Evolutionary conservation across 2,797 vertebrate species (phyloP).

Genomic region (Spinus olivaceus): DNA sequence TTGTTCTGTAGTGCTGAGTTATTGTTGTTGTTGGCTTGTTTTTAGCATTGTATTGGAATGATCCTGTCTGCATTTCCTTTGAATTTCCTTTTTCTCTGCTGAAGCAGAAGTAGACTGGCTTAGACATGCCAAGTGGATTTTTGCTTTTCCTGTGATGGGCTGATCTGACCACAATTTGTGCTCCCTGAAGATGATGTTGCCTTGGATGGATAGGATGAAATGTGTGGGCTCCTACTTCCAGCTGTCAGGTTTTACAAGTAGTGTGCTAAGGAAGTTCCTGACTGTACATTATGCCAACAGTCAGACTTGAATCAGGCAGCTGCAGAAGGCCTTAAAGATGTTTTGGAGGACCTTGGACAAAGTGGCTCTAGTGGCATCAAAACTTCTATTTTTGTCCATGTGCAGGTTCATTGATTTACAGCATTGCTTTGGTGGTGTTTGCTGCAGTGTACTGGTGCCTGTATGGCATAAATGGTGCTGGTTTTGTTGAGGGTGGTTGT

Average conservation of each 20-base stretch:
- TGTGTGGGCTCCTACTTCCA: background rate
- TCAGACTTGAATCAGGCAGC: background rate
- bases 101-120: background rate
- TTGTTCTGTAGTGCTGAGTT: background rate
- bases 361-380: background rate
- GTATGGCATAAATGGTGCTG: background rate
- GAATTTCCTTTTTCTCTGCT: background rate
- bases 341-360: background rate
- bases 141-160: background rate
- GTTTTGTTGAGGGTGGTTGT: background rate
- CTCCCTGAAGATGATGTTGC: background rate
- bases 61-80: background rate
- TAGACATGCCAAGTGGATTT: background rate
- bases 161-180: background rate
- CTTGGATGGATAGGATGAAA: background rate
- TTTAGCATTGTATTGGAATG: background rate
- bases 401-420: background rate
- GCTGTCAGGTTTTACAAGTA: background rate
- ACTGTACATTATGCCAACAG: background rate
- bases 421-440: background rate
- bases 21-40: background rate
- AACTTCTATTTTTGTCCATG: background rate
- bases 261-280: background rate
- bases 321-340: background rate
- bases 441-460: background rate